phyloP scores from a whole-genome alignment of 1,140 invertebrate species.

The Monomorium pharaonis region DNA sequence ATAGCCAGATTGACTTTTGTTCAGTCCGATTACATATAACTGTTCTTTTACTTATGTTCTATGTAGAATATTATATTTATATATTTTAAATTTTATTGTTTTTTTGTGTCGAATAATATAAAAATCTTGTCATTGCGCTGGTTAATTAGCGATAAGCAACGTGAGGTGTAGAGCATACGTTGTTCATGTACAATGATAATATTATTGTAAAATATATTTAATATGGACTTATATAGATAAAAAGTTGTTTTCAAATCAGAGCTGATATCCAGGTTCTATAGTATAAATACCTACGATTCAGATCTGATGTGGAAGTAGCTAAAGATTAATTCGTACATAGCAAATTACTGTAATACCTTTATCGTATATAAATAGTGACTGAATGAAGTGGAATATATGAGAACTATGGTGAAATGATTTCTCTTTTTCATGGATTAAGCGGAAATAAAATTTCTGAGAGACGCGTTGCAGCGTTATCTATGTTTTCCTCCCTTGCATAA shows the following conservation, averaged over 20 bases:
- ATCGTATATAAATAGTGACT: constrained; percentile 78
- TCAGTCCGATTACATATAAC: neutral
- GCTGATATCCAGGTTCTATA: constrained; percentile 60
- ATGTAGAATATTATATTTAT: constrained; percentile 28
- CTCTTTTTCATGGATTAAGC: constrained; percentile 72
- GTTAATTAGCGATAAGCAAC: constrained; percentile 73
- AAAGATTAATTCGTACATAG: constrained; percentile 79
- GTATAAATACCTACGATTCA: constrained; percentile 61
- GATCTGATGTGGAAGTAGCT: constrained; percentile 77
- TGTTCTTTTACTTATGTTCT: constrained; percentile 8
- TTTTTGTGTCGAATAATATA: constrained; percentile 3
- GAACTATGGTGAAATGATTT: constrained; percentile 74
- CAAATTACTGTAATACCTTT: constrained; percentile 79
- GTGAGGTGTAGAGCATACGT: constrained; percentile 82
- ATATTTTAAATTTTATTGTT: constrained; percentile 52
- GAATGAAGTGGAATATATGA: constrained; percentile 79
- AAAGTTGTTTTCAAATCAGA: constrained; percentile 79
- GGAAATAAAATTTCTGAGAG: constrained; percentile 75
- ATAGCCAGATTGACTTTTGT: neutral
- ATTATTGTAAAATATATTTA: constrained; percentile 85
- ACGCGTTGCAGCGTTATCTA: constrained; percentile 60
- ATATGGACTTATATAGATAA: constrained; percentile 81
- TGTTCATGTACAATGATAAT: constrained; percentile 85
- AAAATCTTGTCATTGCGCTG: constrained; percentile 68
- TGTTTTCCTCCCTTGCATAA: constrained; percentile 65